phyloP scores from a whole-genome alignment of 35 echinoderm and acorn worm genomes.

The Apostichopus japonicus region DNA sequence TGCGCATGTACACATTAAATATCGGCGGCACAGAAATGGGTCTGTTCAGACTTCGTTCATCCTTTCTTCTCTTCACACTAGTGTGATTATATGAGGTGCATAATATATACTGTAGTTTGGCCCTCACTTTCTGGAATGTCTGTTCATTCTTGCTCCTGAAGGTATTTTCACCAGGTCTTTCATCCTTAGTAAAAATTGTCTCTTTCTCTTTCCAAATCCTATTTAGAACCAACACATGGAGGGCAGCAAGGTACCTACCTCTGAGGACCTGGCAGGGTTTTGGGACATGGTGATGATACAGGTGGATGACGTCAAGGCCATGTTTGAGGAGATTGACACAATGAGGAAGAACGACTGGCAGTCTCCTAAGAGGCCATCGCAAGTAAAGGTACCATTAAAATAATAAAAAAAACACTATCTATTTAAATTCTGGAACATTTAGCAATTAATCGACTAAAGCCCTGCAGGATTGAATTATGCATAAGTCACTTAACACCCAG shows the following conservation, averaged over 20 bases:
- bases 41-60: no score
- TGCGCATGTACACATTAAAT: no score
- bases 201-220: background rate
- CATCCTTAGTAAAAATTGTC: background rate
- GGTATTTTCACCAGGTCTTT: no score
- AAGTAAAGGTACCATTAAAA: slow-evolving; percentile 39
- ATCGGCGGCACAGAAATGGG: no score
- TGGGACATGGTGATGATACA: slow-evolving; percentile 99
- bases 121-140: no score
- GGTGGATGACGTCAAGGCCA: slow-evolving; percentile 91
- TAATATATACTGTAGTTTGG: no score
- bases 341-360: slow-evolving; percentile 89
- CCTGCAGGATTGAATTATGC: no score
- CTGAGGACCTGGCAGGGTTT: slow-evolving; percentile 91
- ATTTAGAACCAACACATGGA: slow-evolving; percentile 40
- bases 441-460: no score
- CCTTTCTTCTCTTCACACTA: no score
- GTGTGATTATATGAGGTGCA: no score
- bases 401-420: background rate
- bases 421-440: background rate
- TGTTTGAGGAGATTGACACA: slow-evolving; percentile 88
- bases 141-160: no score
- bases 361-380: slow-evolving; percentile 53
- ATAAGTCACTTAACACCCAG: no score
- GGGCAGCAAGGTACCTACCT: slow-evolving; percentile 55